A percentile compares a stretch with the other conserved stretches of the same genome.
phyloP scores from a whole-genome alignment of 2,888 invertebrate genomes.

The Sepiola atlantica region DNA sequence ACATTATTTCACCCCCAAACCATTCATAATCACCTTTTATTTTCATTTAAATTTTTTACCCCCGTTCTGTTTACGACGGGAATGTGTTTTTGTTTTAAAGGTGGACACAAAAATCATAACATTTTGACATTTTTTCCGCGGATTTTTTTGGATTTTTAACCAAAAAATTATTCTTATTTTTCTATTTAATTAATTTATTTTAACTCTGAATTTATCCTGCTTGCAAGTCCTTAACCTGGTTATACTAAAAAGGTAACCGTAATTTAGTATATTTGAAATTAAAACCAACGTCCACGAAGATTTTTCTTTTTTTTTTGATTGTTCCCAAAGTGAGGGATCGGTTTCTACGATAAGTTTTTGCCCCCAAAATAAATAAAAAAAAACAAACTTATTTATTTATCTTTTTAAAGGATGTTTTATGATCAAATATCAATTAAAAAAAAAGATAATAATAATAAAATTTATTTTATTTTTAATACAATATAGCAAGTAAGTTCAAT shows the following conservation, averaged over 20 bases:
- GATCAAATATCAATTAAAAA: no score
- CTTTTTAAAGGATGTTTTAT: no score
- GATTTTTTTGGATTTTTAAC: not conserved
- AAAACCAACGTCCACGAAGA: not conserved
- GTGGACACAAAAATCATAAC: no score
- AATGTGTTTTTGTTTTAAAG: not conserved
- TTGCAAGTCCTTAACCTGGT: not conserved
- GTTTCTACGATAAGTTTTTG: not conserved
- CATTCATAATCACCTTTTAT: not conserved
- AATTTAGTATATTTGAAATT: not conserved
- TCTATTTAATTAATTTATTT: not conserved
- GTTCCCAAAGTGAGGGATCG: not conserved
- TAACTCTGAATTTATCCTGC: not conserved
- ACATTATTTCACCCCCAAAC: not conserved
- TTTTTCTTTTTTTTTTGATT: not conserved
- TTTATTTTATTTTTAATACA: no score
- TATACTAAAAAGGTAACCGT: not conserved
- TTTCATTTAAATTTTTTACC: no score
- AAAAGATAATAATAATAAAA: no score
- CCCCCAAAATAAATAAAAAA: not conserved
- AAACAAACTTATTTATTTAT: not conserved
- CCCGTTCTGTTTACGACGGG: not conserved
- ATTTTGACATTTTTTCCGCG: not conserved
- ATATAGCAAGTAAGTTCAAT: no score
- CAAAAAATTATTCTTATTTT: not conserved